A percentile compares a stretch with the other conserved stretches of the same genome.
Conservation (phyloP, 2,888 invertebrate species). For the Liposcelis brunnea region DNA sequence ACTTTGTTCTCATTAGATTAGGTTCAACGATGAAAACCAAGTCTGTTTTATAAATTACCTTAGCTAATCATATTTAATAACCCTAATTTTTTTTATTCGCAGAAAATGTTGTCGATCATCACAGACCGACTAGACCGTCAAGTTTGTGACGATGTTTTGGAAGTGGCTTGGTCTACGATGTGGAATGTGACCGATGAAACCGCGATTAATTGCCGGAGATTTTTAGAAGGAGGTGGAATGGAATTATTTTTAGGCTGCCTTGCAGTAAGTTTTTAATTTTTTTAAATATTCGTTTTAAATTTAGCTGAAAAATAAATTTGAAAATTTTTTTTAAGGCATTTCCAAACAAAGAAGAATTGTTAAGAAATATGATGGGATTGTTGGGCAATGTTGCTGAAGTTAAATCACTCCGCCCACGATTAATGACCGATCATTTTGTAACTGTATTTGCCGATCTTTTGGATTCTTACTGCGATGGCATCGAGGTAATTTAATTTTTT, state of each 20-base stretch:
- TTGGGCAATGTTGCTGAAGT: conserved; percentile 96
- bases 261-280: conserved; percentile 36
- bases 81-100: conserved; percentile 19
- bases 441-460: conserved; percentile 72
- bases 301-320: conserved; percentile 6
- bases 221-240: conserved; percentile 79
- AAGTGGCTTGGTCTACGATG: conserved; percentile 98
- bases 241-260: conserved; percentile 76
- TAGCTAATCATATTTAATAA: no score
- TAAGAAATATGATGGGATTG: conserved; percentile 96
- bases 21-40: no score
- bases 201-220: conserved; percentile 79
- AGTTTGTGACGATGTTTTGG: conserved; percentile 86
- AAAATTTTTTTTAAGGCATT: conserved; percentile 43
- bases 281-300: background rate
- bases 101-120: conserved; percentile 80
- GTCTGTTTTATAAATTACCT: no score
- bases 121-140: conserved; percentile 55
- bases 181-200: conserved; percentile 98
- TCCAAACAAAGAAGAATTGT: conserved; percentile 71
- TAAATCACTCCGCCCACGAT: conserved; percentile 51
- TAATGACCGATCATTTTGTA: conserved; percentile 75
- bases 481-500: conserved; percentile 48
- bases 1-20: no score
- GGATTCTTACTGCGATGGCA: conserved; percentile 75